Conservation (phyloP, 1,140 invertebrate genomes). For the Drosophila subpulchrella region DNA sequence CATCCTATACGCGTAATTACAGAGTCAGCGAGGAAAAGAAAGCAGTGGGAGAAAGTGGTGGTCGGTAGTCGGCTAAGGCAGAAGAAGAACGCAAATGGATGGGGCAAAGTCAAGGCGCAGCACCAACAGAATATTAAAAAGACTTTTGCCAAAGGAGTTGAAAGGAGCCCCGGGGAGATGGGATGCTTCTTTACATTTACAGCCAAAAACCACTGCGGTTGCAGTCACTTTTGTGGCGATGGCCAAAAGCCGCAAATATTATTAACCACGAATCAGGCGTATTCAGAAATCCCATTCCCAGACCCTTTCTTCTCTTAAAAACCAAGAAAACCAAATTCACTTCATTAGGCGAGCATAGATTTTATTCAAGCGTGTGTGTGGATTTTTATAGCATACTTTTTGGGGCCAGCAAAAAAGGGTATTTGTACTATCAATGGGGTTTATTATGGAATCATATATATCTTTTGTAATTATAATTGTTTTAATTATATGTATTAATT, state of each 20-base stretch:
- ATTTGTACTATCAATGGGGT: not conserved
- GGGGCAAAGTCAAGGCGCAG: constrained; percentile 13
- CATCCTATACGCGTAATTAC: constrained; percentile 82
- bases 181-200: constrained; percentile 2
- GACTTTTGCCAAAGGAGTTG: constrained; percentile 33
- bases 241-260: constrained; percentile 52
- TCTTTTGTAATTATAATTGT: not conserved
- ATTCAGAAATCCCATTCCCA: constrained; percentile 10
- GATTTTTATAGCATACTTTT: constrained; percentile 16
- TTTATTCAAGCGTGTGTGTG: constrained; percentile 10
- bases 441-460: not conserved
- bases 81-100: not conserved
- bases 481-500: no score
- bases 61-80: not conserved
- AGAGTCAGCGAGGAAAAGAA: constrained; percentile 41
- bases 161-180: constrained; percentile 2
- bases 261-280: constrained; percentile 50
- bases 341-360: constrained; percentile 28
- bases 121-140: constrained; percentile 62
- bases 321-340: constrained; percentile 5
- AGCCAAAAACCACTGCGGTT: constrained; percentile 41
- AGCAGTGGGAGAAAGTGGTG: constrained; percentile 3
- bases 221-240: constrained; percentile 30
- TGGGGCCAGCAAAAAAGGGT: not conserved
- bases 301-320: not conserved